Base-by-base conservation (phyloP, 1,140 invertebrate species). In the Rhyacophila brunnea region DNA sequence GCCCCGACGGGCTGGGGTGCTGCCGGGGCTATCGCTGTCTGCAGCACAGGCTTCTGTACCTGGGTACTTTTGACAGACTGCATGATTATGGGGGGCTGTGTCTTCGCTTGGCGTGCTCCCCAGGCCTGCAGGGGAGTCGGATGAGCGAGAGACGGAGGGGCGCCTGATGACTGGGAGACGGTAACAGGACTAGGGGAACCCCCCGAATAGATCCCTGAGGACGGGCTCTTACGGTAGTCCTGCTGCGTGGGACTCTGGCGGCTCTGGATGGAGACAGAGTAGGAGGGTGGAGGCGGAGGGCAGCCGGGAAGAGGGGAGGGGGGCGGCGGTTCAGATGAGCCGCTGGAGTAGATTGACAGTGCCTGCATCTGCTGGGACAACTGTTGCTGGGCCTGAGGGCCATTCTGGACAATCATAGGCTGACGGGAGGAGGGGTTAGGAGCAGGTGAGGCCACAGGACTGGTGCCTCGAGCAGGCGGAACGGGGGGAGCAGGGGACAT, bases 41-140 rank as follows among this genome's bases (percentile, higher is more conserved):
- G 94, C 34, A 96, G 74, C 0, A 95, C 85, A 0, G 95, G 95
- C 73, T 96, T 96, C 68, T 95, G 91, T 4, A 96, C 93, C 72
- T 94, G 92, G 0, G 92, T 95, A 79, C 91, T 94, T 70, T 94
- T 95, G 1, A 96, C 95, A 17, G 92, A 93, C 70, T 96, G 93
- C 93, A 96, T 96, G 28, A 96, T 95, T 53, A 96, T 92, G 0
- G 93, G 93, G 11, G 92, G 87, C 68, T 96, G 93, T 1, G 87
- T 88, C 67, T 91, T 89, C 13, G 90, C 87, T 70, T 91, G 88
- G 38, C 90, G 81, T 42, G 88, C 87, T n/a, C 88, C 85, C 85
- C 87, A 89, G 43, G 87, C 85, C 68, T 87, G 85, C 15, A 88
- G 73, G 2, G 89, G 88, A 43, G 88, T 88, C 1, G 90, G 88